Conservation (phyloP, 2,888 invertebrate species). For the Nysson spinosus region DNA sequence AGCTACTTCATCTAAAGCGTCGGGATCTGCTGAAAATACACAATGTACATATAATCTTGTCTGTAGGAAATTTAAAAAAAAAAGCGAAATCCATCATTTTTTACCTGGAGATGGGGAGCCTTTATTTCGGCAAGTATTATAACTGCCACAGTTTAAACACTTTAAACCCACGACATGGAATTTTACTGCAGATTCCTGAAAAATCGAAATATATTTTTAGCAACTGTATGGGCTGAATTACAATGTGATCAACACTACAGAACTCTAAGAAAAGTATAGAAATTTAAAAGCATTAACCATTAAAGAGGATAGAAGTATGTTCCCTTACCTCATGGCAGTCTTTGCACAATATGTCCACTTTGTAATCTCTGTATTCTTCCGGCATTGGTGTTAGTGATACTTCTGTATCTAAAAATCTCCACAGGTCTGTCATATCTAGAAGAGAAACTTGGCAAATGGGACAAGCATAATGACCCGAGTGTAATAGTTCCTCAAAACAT, state of each 20-base stretch:
- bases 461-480: constrained; percentile 90
- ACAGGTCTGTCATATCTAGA: constrained; percentile 90
- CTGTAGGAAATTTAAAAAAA: background rate
- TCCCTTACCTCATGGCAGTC: constrained; percentile 90
- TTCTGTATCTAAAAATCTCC: constrained; percentile 90
- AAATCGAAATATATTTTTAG: constrained; percentile 39
- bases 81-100: constrained; percentile 1
- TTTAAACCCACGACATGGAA: constrained; percentile 94
- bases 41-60: too few relatives aligned
- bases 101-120: constrained; percentile 79
- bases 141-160: constrained; percentile 92
- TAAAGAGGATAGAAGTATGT: background rate
- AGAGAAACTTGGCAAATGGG: constrained; percentile 93
- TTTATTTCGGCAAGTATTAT: constrained; percentile 91
- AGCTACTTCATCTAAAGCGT: constrained; percentile 65
- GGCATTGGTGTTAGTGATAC: constrained; percentile 91
- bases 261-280: background rate
- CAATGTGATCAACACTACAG: background rate
- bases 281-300: background rate
- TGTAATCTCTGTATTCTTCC: constrained; percentile 87
- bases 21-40: constrained; percentile 64
- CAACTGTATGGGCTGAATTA: too few relatives aligned
- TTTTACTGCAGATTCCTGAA: constrained; percentile 87
- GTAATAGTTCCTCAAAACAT: constrained; percentile 88
- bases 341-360: constrained; percentile 91